Base-by-base conservation (phyloP, 2,113 vertebrate genomes). In the Perccottus glenii region DNA sequence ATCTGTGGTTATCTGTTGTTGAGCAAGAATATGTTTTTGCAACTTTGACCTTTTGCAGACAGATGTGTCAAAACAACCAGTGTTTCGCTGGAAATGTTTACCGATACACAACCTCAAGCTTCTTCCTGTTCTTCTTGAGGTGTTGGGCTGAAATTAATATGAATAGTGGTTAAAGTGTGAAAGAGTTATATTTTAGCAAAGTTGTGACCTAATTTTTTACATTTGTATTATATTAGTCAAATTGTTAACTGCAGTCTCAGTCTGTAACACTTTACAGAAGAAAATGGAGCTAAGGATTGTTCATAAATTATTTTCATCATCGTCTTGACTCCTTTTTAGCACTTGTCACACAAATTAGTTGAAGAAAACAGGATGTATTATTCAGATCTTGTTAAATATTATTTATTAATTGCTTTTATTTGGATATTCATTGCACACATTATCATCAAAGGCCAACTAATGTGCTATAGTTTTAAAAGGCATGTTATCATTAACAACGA, bases 1-100 rank as follows among this genome's bases (percentile, higher is more conserved):
- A 66, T 81, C 62, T 56, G 53, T 27, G 19, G 19, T 15, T 40
- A 33, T 62, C 42, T 58, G 4, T 60, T 11, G 12, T 38, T 27
- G 60, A 38, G 32, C 4, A 11, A 11, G 27, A 4, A 19, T 11
- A 33, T 57, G 5, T 46, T 27, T 62, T 47, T 12, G 11, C 46
- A n/a, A 1, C 38, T 19, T 47, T 19, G 5, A 14, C n/a, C 5
- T 11, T 50, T 16, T 32, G 42, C 38, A 6, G 51, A 5, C 58
- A 27, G 5, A 11, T 5, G 0, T 14, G 19, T 16, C 4, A 45
- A n/a, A 2, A 5, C 6, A 45, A 9, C 40, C 11, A 12, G 15
- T 0, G 4, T 59, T 58, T 50, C 11, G 33, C 14, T 45, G 11
- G 3, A 49, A 43, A 19, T 56, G n/a, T 27, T 48, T 12, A 9